phyloP scores from a whole-genome alignment of 1,140 invertebrate genomes.

The Drosophila jambulina region DNA sequence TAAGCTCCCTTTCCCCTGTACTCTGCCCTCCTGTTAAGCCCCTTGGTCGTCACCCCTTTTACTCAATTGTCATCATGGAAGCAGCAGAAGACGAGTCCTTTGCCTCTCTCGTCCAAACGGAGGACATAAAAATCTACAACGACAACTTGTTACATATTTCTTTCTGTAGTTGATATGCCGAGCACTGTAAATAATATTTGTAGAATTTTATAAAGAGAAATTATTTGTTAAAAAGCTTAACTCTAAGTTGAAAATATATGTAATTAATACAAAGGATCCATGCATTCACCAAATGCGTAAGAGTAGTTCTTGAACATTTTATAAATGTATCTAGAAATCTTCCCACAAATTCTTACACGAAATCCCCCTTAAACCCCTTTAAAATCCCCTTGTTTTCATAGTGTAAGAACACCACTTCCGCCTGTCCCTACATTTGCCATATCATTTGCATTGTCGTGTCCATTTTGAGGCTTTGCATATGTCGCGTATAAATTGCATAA shows the following conservation, averaged over 20 bases:
- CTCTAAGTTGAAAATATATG: too few relatives aligned
- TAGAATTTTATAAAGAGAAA: too few relatives aligned
- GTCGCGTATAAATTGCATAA: constrained; percentile 81
- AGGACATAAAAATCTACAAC: constrained; percentile 60
- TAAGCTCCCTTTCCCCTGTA: constrained; percentile 21
- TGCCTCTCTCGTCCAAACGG: constrained; percentile 8
- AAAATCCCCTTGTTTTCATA: not conserved
- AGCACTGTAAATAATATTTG: not conserved
- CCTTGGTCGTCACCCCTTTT: not conserved
- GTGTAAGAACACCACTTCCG: constrained; percentile 1
- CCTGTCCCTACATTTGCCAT: constrained; percentile 20
- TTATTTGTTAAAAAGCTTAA: not conserved
- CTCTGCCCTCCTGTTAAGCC: not conserved
- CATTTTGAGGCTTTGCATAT: constrained; percentile 74
- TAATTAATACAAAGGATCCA: too few relatives aligned
- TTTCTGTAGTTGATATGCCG: constrained; percentile 22
- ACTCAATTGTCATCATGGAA: constrained; percentile 61
- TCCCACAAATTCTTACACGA: too few relatives aligned
- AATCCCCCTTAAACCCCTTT: not conserved
- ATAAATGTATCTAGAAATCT: too few relatives aligned
- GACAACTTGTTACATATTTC: constrained; percentile 71
- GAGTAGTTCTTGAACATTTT: too few relatives aligned
- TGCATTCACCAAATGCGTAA: too few relatives aligned
- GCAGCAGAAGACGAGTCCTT: constrained; percentile 35
- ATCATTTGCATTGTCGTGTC: constrained; percentile 76